phyloP scores from a whole-genome alignment of 2,888 invertebrate species.

The Chrysina gloriosa region DNA sequence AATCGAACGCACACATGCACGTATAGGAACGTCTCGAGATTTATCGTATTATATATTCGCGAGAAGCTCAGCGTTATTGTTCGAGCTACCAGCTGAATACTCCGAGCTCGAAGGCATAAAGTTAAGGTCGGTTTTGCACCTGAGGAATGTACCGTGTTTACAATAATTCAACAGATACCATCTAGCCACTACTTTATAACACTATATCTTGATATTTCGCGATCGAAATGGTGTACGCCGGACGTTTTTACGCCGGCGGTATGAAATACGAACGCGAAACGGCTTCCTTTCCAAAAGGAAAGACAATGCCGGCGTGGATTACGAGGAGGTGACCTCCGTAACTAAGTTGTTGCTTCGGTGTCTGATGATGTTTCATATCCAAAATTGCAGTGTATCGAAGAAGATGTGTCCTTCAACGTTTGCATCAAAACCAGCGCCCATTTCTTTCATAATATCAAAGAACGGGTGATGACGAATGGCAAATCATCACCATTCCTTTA shows the following conservation, averaged over 20 bases:
- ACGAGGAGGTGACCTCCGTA: not conserved
- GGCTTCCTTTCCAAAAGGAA: not conserved
- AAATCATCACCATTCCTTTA: no score
- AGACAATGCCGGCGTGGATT: not conserved
- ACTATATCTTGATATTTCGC: slow-evolving; percentile 49
- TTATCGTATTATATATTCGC: slow-evolving; percentile 53
- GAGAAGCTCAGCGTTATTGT: slow-evolving; percentile 53
- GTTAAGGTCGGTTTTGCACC: slow-evolving; percentile 51
- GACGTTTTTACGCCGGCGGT: slow-evolving; percentile 10
- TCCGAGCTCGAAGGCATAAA: slow-evolving; percentile 51
- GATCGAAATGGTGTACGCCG: slow-evolving; percentile 42
- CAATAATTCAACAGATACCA: slow-evolving; percentile 52
- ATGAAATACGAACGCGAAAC: slow-evolving; percentile 12
- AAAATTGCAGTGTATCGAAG: not conserved
- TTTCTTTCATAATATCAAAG: not conserved
- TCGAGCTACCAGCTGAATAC: slow-evolving; percentile 54
- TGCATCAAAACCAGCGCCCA: not conserved
- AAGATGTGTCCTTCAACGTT: not conserved
- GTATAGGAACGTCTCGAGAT: slow-evolving; percentile 44
- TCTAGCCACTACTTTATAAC: slow-evolving; percentile 49
- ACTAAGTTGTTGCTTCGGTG: not conserved
- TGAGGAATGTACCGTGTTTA: slow-evolving; percentile 52
- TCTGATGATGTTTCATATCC: not conserved
- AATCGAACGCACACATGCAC: slow-evolving; percentile 13
- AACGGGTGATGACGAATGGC: no score